phyloP scores from a whole-genome alignment of 1,140 invertebrate genomes.

The Plutomurus gul region DNA sequence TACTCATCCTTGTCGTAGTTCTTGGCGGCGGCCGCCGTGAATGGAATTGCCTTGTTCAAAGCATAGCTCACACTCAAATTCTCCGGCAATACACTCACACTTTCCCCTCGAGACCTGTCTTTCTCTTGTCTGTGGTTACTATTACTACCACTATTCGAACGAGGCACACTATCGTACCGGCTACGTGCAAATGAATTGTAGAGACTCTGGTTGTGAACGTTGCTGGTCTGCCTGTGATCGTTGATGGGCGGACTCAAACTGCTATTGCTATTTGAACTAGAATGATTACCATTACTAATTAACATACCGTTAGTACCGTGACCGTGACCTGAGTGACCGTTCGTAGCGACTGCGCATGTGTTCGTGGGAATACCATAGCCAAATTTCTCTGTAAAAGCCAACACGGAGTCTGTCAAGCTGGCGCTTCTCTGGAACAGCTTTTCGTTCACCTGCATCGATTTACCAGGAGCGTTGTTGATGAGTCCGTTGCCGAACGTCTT shows the following conservation, averaged over 20 bases:
- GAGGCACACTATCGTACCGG: background rate
- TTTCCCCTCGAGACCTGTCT: background rate
- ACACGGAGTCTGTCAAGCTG: conserved; percentile 45
- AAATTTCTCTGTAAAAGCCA: conserved; percentile 51
- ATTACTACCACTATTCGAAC: background rate
- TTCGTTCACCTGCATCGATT: conserved; percentile 27
- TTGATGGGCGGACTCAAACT: conserved; percentile 17
- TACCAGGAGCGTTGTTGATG: background rate
- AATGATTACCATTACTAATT: background rate
- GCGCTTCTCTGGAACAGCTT: conserved; percentile 40
- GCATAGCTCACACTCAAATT: conserved; percentile 30
- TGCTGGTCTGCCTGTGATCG: background rate
- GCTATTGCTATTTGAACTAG: background rate
- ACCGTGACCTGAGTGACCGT: background rate
- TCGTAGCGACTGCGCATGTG: background rate
- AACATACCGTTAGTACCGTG: background rate
- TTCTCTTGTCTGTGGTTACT: background rate
- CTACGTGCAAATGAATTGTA: background rate
- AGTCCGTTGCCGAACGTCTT: background rate
- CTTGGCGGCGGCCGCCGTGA: background rate
- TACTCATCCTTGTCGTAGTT: conserved; percentile 13
- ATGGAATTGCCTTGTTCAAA: background rate
- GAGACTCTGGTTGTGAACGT: background rate
- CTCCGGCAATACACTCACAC: background rate
- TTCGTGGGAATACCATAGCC: conserved; percentile 44